Evolutionary conservation across 2,113 vertebrate species (phyloP).

Genomic region (Bucco capensis): DNA sequence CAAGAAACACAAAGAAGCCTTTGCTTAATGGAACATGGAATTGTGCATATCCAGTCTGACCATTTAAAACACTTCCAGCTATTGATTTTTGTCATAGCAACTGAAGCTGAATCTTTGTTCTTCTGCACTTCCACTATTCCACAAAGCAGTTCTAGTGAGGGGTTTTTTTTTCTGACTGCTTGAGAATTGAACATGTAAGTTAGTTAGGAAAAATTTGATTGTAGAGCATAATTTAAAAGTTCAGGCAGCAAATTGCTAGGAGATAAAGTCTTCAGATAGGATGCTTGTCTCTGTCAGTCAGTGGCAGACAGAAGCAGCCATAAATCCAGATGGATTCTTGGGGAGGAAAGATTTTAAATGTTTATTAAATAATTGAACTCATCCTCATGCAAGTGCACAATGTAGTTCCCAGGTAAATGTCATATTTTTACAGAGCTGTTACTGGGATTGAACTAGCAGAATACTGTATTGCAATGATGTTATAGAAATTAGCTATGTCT

Average conservation of each 20-base stretch:
- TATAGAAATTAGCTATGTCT: not conserved
- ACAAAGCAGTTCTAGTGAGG: not conserved
- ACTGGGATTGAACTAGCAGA: not conserved
- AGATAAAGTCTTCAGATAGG: not conserved
- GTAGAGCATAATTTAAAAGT: not conserved
- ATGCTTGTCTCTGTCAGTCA: not conserved
- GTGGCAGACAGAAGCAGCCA: not conserved
- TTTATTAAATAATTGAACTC: conserved; percentile 15
- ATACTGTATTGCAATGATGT: not conserved
- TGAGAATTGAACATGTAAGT: not conserved
- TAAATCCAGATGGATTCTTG: not conserved
- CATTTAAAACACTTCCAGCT: not conserved
- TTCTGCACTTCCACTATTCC: not conserved
- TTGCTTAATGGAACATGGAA: no score
- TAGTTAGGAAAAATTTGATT: not conserved
- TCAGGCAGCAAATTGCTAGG: not conserved
- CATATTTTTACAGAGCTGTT: not conserved
- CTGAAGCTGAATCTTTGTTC: not conserved
- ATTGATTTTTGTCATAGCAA: not conserved
- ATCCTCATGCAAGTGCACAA: not conserved
- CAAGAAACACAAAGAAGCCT: no score
- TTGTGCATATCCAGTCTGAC: no score
- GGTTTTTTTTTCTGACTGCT: not conserved
- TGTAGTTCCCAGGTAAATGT: not conserved
- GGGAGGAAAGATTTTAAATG: not conserved